phyloP scores from a whole-genome alignment of 2,888 invertebrate genomes.

The Andrena haemorrhoa region DNA sequence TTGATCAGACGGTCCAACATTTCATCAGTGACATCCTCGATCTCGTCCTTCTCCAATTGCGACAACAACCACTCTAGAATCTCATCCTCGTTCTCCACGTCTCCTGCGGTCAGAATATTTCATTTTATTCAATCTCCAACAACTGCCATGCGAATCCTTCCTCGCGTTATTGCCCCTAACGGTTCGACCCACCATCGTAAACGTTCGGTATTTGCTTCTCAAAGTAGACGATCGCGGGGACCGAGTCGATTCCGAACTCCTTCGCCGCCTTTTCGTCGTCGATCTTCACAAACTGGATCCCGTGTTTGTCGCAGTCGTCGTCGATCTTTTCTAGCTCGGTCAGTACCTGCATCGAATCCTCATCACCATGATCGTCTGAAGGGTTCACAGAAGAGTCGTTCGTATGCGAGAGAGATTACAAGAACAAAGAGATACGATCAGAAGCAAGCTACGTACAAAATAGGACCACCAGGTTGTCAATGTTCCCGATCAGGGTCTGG shows the following conservation, averaged over 20 bases:
- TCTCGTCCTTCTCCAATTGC: constrained; percentile 96
- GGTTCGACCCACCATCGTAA: constrained; percentile 89
- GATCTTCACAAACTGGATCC: constrained; percentile 97
- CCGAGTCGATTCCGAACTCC: constrained; percentile 93
- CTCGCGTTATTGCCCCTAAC: constrained; percentile 70
- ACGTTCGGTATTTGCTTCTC: constrained; percentile 97
- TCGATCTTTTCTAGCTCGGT: constrained; percentile 96
- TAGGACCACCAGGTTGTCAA: constrained; percentile 95
- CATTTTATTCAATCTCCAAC: constrained; percentile 1
- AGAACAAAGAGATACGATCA: neutral
- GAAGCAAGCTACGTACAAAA: constrained; percentile 90
- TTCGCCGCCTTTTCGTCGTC: constrained; percentile 94
- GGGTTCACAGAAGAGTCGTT: neutral
- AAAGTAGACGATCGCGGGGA: constrained; percentile 95
- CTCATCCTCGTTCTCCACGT: constrained; percentile 95
- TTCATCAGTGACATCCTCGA: constrained; percentile 97
- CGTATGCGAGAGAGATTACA: neutral
- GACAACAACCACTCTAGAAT: constrained; percentile 95
- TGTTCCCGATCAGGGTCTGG: constrained; percentile 94
- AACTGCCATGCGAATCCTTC: neutral
- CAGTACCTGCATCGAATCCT: constrained; percentile 94
- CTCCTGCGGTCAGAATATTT: constrained; percentile 85
- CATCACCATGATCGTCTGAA: constrained; percentile 95
- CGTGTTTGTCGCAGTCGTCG: constrained; percentile 96
- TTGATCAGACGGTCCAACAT: constrained; percentile 96